phyloP scores from a whole-genome alignment of 1,140 invertebrate genomes.

The Sitophilus oryzae region DNA sequence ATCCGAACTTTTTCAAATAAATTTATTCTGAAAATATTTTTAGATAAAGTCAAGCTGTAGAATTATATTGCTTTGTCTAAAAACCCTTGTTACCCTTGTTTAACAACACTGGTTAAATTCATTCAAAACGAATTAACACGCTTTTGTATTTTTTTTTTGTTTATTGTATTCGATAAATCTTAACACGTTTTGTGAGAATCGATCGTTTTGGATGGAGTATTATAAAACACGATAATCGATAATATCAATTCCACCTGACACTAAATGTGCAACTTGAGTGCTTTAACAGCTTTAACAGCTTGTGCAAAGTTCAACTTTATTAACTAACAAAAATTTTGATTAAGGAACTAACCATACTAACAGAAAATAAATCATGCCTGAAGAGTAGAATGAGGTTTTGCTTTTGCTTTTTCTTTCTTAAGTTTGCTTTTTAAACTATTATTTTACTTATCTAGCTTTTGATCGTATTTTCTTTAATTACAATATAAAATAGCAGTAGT shows the following conservation, averaged over 20 bases:
- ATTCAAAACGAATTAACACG: not conserved
- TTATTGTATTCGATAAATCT: not conserved
- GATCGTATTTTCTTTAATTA: no score
- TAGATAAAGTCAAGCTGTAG: not conserved
- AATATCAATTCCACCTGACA: slow-evolving; percentile 1
- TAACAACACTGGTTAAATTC: not conserved
- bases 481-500: no score
- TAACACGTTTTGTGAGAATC: not conserved
- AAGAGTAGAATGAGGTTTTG: slow-evolving; percentile 10
- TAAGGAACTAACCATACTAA: slow-evolving; percentile 21
- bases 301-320: slow-evolving; percentile 11
- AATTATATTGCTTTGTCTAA: slow-evolving; percentile 1
- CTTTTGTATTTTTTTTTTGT: no score
- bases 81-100: not conserved
- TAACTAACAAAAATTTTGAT: not conserved
- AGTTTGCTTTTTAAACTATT: not conserved
- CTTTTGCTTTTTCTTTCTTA: not conserved
- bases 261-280: slow-evolving; percentile 28
- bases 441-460: no score
- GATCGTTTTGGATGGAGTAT: not conserved
- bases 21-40: not conserved
- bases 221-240: not conserved
- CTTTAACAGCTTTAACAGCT: slow-evolving; percentile 27
- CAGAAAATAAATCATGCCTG: slow-evolving; percentile 38
- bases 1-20: not conserved